Conservation (phyloP, 2,888 invertebrate species). For the Elmis aenea region DNA sequence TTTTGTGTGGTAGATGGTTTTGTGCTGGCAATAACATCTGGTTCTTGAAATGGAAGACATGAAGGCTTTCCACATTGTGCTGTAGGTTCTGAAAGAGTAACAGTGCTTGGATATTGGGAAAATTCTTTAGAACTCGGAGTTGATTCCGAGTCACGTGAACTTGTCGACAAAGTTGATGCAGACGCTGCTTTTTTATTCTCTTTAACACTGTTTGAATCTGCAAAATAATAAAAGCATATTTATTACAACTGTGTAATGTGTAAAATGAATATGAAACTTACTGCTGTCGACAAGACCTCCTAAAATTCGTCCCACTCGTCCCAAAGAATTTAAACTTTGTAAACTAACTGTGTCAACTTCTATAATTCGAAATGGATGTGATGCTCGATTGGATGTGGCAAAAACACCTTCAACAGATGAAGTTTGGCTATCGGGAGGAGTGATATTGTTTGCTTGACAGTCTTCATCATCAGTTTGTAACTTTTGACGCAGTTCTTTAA, state of each 20-base stretch:
- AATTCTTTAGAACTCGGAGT: conserved; percentile 42
- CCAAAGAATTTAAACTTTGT: conserved; percentile 84
- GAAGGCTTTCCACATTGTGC: conserved; percentile 25
- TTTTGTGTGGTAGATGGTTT: conserved; percentile 53
- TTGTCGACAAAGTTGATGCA: conserved; percentile 40
- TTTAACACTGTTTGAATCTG: conserved; percentile 23
- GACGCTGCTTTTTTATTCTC: conserved; percentile 34
- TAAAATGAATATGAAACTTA: conserved; percentile 1
- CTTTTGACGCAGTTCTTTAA: conserved; percentile 78
- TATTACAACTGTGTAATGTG: neutral
- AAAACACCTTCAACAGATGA: conserved; percentile 74
- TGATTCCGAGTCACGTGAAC: conserved; percentile 43
- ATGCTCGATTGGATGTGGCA: conserved; percentile 57
- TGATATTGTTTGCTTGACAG: conserved; percentile 52
- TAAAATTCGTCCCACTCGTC: conserved; percentile 74
- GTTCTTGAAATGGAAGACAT: conserved; percentile 65
- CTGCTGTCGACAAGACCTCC: conserved; percentile 50
- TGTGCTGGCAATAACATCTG: conserved; percentile 90
- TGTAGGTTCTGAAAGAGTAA: conserved; percentile 33
- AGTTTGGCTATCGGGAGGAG: conserved; percentile 72
- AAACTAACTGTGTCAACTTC: conserved; percentile 84
- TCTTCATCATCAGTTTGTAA: conserved; percentile 86
- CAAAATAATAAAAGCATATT: too few species aligned
- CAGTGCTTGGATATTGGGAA: conserved; percentile 42
- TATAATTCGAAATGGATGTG: conserved; percentile 79